phyloP scores from a whole-genome alignment of 35 echinoderm and acorn worm genomes.

The Apostichopus parvimensis region DNA sequence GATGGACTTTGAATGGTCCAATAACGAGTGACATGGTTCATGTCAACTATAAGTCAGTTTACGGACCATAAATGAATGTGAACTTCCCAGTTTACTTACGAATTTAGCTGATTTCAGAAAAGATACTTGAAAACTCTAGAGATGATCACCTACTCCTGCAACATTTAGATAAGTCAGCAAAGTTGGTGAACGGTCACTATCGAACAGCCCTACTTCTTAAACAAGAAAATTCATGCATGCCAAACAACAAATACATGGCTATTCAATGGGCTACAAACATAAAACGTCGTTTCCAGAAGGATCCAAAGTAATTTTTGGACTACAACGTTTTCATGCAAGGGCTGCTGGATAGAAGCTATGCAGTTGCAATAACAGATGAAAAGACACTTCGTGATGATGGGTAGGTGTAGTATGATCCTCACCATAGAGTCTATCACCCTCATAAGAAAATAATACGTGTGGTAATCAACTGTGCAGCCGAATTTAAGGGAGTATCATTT shows the following conservation, averaged over 20 bases:
- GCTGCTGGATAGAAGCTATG: constrained; percentile 56
- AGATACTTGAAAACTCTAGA: constrained; percentile 9
- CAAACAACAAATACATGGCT: not conserved
- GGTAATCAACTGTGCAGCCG: constrained; percentile 45
- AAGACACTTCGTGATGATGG: constrained; percentile 41
- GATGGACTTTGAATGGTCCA: constrained; percentile 59
- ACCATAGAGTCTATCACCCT: constrained; percentile 76
- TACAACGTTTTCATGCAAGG: constrained; percentile 66
- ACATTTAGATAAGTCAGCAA: constrained; percentile 13
- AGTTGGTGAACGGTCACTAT: constrained; percentile 24
- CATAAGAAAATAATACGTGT: constrained; percentile 57
- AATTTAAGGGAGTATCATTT: constrained; percentile 60
- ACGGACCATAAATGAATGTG: constrained; percentile 26
- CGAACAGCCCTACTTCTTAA: constrained; percentile 37
- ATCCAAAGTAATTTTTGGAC: constrained; percentile 54
- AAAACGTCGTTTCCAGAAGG: constrained; percentile 48
- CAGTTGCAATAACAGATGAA: constrained; percentile 46
- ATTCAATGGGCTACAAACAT: not conserved
- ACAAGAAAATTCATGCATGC: not conserved
- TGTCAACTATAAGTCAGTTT: constrained; percentile 13
- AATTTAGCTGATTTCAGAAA: constrained; percentile 39
- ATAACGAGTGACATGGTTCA: not conserved
- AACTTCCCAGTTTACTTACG: constrained; percentile 29
- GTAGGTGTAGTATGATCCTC: not conserved
- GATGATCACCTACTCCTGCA: constrained; percentile 1